phyloP scores from a whole-genome alignment of 2,888 invertebrate genomes.

The Drosophila antonietae region DNA sequence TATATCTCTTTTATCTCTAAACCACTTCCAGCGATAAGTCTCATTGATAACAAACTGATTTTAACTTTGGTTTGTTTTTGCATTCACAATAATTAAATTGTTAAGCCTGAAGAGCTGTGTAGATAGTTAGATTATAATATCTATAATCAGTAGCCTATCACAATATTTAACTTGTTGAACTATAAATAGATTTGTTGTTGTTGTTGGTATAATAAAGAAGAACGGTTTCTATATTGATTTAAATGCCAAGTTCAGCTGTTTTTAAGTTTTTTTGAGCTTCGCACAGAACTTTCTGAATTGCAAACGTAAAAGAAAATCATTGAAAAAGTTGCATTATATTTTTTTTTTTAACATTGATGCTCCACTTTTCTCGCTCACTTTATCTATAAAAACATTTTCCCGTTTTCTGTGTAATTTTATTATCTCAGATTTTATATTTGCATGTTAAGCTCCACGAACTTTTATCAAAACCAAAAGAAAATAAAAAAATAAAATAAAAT shows the following conservation, averaged over 20 bases:
- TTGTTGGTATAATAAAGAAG: not conserved
- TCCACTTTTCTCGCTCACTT: not conserved
- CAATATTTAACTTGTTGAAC: not conserved
- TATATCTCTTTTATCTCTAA: not conserved
- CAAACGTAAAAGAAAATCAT: not conserved
- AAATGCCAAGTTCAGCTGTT: not conserved
- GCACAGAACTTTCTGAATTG: not conserved
- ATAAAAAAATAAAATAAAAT: constrained; percentile 1
- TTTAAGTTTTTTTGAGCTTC: not conserved
- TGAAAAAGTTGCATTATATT: constrained; percentile 6
- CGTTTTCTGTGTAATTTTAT: constrained; percentile 9
- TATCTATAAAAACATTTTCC: constrained; percentile 3
- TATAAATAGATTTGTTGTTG: not conserved
- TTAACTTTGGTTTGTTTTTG: too few species aligned
- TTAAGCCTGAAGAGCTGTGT: not conserved
- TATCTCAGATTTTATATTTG: not conserved
- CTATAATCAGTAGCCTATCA: not conserved
- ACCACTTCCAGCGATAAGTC: not conserved
- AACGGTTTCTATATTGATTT: not conserved
- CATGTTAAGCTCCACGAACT: constrained; percentile 12
- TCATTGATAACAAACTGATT: not conserved
- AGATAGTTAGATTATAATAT: not conserved
- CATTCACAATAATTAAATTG: constrained; percentile 1
- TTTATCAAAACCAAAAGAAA: constrained; percentile 25
- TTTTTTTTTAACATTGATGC: not conserved